These are phyloP conservation scores for Mesitornis unicolor DNA, from an alignment of 2,113 vertebrate species.

Conservation along the genomic window DNA sequence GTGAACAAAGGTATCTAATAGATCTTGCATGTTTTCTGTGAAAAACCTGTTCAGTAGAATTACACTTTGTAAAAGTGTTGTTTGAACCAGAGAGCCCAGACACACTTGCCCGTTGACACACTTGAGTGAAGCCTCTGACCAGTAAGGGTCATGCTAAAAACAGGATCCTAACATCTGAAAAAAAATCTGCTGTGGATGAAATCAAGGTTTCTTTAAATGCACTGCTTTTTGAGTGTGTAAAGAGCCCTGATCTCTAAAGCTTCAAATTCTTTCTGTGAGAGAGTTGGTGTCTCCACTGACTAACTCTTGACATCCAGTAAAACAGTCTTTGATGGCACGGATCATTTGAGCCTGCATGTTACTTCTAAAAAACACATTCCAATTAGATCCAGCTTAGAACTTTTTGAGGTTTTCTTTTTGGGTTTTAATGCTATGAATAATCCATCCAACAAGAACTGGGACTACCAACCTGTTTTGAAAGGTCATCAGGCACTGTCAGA, in stretches of 20 bases:
- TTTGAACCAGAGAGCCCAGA: not conserved
- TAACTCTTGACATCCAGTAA: not conserved
- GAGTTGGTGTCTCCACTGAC: not conserved
- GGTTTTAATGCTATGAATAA: not conserved
- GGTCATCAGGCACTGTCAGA: not conserved
- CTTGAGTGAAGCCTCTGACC: not conserved
- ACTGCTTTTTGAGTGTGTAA: not conserved
- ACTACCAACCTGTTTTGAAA: not conserved
- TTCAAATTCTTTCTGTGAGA: not conserved
- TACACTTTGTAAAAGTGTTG: not conserved
- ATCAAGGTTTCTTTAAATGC: not conserved
- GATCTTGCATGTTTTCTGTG: not conserved
- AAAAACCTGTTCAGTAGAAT: not conserved
- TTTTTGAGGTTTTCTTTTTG: not conserved
- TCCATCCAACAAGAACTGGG: accelerated
- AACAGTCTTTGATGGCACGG: not conserved
- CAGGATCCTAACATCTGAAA: not conserved
- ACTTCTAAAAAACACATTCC: not conserved
- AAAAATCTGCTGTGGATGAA: not conserved
- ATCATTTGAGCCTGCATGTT: not conserved
- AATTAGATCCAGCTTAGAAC: not conserved
- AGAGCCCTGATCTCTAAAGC: not conserved
- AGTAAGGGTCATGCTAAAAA: not conserved
- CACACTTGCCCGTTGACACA: not conserved
- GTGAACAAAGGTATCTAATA: not conserved